Conservation (phyloP, 2,888 invertebrate genomes). For the Tinea pellionella region DNA sequence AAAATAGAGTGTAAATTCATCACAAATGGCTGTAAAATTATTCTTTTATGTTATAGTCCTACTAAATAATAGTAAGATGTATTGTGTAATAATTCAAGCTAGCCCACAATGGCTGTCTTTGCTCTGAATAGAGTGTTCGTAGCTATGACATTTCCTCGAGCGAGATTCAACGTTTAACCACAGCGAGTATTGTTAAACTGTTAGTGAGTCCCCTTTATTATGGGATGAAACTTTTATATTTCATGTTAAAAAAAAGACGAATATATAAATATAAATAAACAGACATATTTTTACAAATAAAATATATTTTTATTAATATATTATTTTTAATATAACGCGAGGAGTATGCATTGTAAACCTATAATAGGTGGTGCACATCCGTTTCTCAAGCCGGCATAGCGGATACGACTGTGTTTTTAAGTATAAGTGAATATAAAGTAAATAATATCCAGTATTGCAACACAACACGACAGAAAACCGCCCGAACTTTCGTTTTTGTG, state of each 20-base stretch:
- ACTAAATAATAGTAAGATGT: slow-evolving; percentile 19
- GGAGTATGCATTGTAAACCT: no score
- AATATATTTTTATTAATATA: no score
- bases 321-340: no score
- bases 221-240: neutral
- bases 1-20: neutral
- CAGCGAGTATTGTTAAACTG: neutral
- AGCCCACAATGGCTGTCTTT: slow-evolving; percentile 19
- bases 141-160: slow-evolving; percentile 11
- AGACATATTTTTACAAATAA: no score
- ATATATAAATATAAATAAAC: neutral
- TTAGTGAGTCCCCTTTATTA: slow-evolving; percentile 1
- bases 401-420: no score
- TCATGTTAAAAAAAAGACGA: neutral
- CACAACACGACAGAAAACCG: no score
- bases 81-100: slow-evolving; percentile 19
- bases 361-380: no score
- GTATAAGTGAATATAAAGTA: no score
- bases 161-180: slow-evolving; percentile 12
- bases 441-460: no score
- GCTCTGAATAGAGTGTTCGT: slow-evolving; percentile 17
- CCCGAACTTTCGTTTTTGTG: no score
- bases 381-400: no score
- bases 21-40: neutral
- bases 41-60: neutral